Evolutionary conservation across 2,888 invertebrate genomes (phyloP).

Genomic region (Sinohyriopsis cumingii): DNA sequence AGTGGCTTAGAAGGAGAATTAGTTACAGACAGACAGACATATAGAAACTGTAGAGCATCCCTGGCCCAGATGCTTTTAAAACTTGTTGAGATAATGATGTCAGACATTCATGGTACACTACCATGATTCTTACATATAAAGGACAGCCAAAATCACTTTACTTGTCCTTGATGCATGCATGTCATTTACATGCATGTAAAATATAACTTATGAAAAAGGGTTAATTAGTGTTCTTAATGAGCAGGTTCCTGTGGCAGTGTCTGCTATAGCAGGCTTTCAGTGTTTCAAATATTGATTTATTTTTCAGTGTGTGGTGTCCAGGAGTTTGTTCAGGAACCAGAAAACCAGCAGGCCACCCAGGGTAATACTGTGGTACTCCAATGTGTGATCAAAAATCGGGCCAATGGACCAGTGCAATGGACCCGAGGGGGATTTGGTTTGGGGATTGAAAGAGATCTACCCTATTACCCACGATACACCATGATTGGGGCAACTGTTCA

Average conservation of each 20-base stretch:
- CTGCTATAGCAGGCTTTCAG: background rate
- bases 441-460: slow-evolving; percentile 90
- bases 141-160: too few species aligned
- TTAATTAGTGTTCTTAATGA: too few species aligned
- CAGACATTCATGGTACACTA: too few species aligned
- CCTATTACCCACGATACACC: slow-evolving; percentile 92
- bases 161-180: too few species aligned
- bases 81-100: too few species aligned
- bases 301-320: slow-evolving; percentile 76
- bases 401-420: slow-evolving; percentile 91
- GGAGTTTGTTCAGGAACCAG: slow-evolving; percentile 92
- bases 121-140: too few species aligned
- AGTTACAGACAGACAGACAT: too few species aligned
- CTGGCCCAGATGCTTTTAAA: too few species aligned
- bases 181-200: too few species aligned
- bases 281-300: slow-evolving; percentile 5
- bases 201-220: too few species aligned
- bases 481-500: slow-evolving; percentile 87
- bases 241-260: background rate
- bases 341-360: slow-evolving; percentile 90
- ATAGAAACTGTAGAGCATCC: too few species aligned
- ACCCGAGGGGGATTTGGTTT: slow-evolving; percentile 93
- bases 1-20: too few species aligned
- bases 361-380: slow-evolving; percentile 91
- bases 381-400: slow-evolving; percentile 91